Evolutionary conservation across 2,888 invertebrate species (phyloP).

Genomic region (Pristionchus maxplancki): DNA sequence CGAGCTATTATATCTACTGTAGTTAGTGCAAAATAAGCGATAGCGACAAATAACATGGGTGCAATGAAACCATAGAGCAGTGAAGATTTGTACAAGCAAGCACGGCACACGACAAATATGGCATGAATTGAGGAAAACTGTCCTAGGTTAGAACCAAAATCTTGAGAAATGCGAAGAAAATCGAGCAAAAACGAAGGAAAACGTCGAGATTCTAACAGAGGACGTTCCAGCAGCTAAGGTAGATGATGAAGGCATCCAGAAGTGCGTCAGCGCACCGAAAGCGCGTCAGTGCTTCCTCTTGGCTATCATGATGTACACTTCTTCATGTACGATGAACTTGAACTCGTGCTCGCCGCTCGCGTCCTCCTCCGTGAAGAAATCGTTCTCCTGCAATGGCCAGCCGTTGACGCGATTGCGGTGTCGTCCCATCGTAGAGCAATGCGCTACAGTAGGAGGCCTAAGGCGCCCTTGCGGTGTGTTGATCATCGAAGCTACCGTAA

Average conservation of each 20-base stretch:
- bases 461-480: not conserved
- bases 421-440: not conserved
- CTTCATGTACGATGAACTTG: conserved; percentile 73
- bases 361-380: conserved; percentile 66
- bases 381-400: conserved; percentile 63
- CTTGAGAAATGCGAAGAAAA: not conserved
- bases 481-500: not conserved
- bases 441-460: too few species aligned
- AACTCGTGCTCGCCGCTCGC: conserved; percentile 59
- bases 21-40: conserved; percentile 33
- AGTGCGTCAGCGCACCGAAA: not conserved
- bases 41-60: conserved; percentile 23
- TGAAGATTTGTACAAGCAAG: not conserved
- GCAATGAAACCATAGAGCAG: not conserved
- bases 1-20: not conserved
- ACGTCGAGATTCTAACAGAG: not conserved
- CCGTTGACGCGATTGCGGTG: not conserved
- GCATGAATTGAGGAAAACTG: not conserved
- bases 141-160: not conserved
- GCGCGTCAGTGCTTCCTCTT: conserved; percentile 62
- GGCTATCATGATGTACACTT: conserved; percentile 73
- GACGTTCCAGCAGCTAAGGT: not conserved
- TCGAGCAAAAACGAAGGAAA: not conserved
- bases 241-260: not conserved
- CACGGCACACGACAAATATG: conserved; percentile 11